These are phyloP conservation scores for Tachina grossa DNA, from an alignment of 2,888 invertebrate species.

Conservation along the genomic window DNA sequence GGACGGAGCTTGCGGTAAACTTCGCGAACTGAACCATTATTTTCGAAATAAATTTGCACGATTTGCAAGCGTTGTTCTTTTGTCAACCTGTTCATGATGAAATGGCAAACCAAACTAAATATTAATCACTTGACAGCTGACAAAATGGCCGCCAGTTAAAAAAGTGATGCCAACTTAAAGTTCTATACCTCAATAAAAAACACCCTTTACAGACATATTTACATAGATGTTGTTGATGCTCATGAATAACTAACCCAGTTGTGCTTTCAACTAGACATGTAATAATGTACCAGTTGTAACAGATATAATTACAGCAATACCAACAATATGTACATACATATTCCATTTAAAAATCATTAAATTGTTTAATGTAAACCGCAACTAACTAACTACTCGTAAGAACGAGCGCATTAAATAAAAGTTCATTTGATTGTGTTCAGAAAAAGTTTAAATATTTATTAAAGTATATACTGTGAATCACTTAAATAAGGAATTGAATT, in stretches of 20 bases:
- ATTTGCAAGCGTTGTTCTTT: no score
- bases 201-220: no score
- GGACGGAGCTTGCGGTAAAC: no score
- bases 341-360: conserved; percentile 19
- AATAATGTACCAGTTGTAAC: conserved; percentile 38
- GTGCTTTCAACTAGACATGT: conserved; percentile 60
- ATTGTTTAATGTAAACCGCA: conserved; percentile 13
- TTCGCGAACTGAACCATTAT: no score
- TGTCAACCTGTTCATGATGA: no score
- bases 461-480: background rate
- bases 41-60: no score
- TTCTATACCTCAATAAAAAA: no score
- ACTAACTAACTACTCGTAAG: background rate
- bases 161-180: no score
- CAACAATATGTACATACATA: background rate
- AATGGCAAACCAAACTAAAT: no score
- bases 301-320: conserved; percentile 54
- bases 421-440: background rate
- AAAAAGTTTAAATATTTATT: background rate
- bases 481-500: background rate
- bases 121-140: no score
- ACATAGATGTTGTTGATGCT: conserved; percentile 26
- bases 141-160: no score
- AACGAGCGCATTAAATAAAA: conserved; percentile 9
- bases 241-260: conserved; percentile 62